Evolutionary conservation across 92 coral and sea anemone species (phyloP).

Genomic region (Phenganax stokvisi): DNA sequence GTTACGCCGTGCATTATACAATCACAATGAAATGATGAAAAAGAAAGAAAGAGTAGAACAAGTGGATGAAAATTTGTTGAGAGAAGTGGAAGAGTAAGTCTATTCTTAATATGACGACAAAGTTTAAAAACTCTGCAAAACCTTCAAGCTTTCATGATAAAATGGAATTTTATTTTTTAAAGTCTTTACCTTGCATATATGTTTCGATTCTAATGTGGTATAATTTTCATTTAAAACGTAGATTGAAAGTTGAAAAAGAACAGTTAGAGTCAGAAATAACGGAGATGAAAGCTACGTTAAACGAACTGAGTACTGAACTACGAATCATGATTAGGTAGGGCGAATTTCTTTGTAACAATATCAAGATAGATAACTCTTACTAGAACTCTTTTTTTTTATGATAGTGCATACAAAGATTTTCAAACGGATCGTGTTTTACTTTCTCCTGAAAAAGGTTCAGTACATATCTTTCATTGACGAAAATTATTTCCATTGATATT

Average conservation of each 20-base stretch:
- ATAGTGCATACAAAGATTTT: constrained; percentile 95
- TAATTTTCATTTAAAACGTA: background rate
- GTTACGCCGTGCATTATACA: constrained; percentile 31
- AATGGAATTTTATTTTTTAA: background rate
- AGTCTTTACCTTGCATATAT: background rate
- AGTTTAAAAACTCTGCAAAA: background rate
- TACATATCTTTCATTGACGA: too few relatives aligned
- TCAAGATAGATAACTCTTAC: background rate
- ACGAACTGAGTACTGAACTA: constrained; percentile 80
- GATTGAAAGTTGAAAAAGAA: constrained; percentile 61
- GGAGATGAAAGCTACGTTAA: constrained; percentile 64
- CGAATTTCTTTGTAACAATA: too few relatives aligned
- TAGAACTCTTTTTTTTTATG: background rate
- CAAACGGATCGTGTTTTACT: constrained; percentile 73
- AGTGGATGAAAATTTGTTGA: background rate
- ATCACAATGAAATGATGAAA: constrained; percentile 32
- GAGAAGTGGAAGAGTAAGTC: constrained; percentile 26
- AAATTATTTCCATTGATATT: too few relatives aligned
- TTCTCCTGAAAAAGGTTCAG: constrained; percentile 80
- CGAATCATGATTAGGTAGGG: constrained; percentile 81
- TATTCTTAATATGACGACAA: background rate
- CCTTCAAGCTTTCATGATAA: background rate
- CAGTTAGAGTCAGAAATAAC: constrained; percentile 64
- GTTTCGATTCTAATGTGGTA: background rate
- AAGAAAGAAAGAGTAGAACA: constrained; percentile 25